Evolutionary conservation across 2,888 invertebrate species (phyloP), one percentile per base, ranked within the genome.

Genomic region (Chymomyza caudatula): DNA sequence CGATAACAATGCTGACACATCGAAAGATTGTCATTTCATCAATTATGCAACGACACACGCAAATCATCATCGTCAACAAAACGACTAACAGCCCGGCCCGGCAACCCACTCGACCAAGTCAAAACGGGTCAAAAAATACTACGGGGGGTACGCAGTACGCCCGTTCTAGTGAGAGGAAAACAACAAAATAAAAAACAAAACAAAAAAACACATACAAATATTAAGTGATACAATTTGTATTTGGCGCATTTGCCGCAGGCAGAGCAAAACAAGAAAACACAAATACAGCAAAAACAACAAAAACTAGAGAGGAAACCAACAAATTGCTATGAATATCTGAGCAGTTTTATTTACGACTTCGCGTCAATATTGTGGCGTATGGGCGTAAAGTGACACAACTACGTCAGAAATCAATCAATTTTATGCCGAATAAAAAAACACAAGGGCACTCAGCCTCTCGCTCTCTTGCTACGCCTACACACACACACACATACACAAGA

Each of bases 331-430:
- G 80, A 82, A 85, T 82, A 75, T 77, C 70, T 71, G 80, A 80
- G 84, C 79, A 79, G 78, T 81, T 84, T 84, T 81, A 81, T 81
- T 80, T 80, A 84, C 84, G 84, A 78, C 78, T 78, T 65, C 69
- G 63, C 67, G 81, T 83, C 76, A 80, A 80, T 71, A 76, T 65
- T 65, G 55, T 57, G 51, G n/a, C 51, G 19, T 13, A 11, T 15
- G 25, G 11, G 57, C 43, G 15, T 22, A 56, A 58, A 62, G 8
- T 61, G 82, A 70, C 71, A 69, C 58, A 73, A 71, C 79, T 78
- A 75, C 69, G 65, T 73, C 71, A 71, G 65, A 81, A 81, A 81
- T 81, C 82, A 81, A 81, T 81, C 84, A 81, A 81, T 72, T 77
- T 64, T 19, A 52, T 62, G 58, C 74, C 47, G 11, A 37, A 37